phyloP scores from a whole-genome alignment of 2,797 vertebrate genomes.

The Thaleichthys pacificus region DNA sequence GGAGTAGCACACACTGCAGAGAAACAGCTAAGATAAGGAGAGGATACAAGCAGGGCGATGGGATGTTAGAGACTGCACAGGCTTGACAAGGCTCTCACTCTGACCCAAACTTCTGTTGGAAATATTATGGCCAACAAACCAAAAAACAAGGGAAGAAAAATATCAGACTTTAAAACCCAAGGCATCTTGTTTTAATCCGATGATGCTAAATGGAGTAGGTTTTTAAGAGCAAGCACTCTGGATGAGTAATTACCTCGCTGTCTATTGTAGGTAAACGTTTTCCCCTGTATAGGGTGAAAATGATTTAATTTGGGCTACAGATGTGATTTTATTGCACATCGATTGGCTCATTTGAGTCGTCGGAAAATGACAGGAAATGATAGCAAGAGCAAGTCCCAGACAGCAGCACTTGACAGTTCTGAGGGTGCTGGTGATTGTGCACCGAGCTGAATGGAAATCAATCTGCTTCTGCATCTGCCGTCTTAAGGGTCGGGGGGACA shows the following conservation, averaged over 20 bases:
- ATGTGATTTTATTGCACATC: slow-evolving; percentile 54
- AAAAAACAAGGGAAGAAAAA: not conserved
- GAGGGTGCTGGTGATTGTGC: slow-evolving; percentile 63
- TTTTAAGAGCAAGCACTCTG: not conserved
- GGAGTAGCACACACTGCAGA: too few relatives aligned
- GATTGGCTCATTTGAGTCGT: slow-evolving; percentile 43
- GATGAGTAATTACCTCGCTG: slow-evolving; percentile 67
- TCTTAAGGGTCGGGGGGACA: slow-evolving; percentile 73
- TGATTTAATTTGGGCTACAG: slow-evolving; percentile 76
- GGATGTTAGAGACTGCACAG: too few relatives aligned
- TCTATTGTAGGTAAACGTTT: slow-evolving; percentile 67
- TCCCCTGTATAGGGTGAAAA: slow-evolving; percentile 72
- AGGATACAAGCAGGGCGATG: too few relatives aligned
- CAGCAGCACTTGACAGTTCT: slow-evolving; percentile 65
- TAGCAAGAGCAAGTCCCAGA: slow-evolving; percentile 58
- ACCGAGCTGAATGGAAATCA: slow-evolving; percentile 80
- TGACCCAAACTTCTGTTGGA: not conserved
- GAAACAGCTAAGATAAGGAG: too few relatives aligned
- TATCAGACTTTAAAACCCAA: not conserved
- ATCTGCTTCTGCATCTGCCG: slow-evolving; percentile 80
- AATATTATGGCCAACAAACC: slow-evolving; percentile 17
- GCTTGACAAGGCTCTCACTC: not conserved
- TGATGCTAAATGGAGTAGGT: not conserved
- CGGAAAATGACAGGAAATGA: slow-evolving; percentile 75
- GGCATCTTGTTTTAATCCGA: not conserved